Percentiles rank a stretch among this genome's conserved stretches.
These are phyloP conservation scores for Nycticryphes semicollaris DNA, from an alignment of 2,113 vertebrate species.

Conservation along the genomic window DNA sequence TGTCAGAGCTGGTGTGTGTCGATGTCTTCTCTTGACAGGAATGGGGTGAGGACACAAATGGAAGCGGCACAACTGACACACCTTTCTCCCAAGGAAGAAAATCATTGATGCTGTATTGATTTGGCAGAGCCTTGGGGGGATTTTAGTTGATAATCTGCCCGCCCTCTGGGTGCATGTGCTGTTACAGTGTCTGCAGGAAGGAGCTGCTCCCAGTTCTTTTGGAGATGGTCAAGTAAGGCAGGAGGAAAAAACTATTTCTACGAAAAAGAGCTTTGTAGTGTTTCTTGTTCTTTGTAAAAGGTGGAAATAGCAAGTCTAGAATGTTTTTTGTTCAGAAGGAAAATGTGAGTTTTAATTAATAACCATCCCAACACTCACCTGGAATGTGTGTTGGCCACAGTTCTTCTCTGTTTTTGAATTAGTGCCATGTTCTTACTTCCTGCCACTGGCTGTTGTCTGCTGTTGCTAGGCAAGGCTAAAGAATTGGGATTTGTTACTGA, in stretches of 20 bases:
- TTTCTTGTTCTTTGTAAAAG: background rate
- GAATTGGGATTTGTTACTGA: background rate
- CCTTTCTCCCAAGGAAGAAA: background rate
- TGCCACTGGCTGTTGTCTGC: background rate
- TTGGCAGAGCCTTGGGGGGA: background rate
- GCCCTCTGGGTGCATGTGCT: background rate
- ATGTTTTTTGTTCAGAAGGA: background rate
- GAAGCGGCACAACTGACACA: background rate
- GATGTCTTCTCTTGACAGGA: background rate
- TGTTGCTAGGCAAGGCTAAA: background rate
- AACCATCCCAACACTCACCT: background rate
- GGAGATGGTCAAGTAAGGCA: background rate
- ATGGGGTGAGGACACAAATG: background rate
- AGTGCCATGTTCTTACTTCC: background rate
- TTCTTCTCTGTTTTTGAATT: background rate
- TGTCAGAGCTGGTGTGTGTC: background rate
- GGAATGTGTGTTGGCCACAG: background rate
- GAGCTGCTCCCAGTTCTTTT: background rate
- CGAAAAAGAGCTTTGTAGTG: background rate
- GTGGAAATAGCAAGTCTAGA: background rate
- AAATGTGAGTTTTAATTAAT: background rate
- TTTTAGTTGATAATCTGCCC: background rate
- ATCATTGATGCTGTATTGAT: background rate
- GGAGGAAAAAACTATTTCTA: background rate
- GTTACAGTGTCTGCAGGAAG: background rate